Evolutionary conservation across 1,140 invertebrate genomes (phyloP).

Genomic region (Drosophila pachea): DNA sequence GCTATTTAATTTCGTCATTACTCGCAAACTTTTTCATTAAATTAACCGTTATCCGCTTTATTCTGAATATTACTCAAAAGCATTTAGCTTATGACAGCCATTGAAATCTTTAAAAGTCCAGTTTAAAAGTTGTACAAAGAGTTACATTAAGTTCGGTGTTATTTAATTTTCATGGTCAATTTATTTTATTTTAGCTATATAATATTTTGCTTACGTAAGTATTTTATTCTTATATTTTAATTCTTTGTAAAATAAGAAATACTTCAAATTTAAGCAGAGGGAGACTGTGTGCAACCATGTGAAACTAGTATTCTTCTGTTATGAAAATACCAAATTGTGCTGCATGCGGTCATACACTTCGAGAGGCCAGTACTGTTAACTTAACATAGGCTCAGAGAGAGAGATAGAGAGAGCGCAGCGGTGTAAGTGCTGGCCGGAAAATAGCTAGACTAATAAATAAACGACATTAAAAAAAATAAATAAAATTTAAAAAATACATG

Average conservation of each 20-base stretch:
- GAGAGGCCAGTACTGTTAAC: slow-evolving; percentile 33
- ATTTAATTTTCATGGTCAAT: background rate
- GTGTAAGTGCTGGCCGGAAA: slow-evolving; percentile 9
- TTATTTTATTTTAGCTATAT: background rate
- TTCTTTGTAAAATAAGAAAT: background rate
- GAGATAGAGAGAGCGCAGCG: too few species aligned
- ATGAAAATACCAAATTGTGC: slow-evolving; percentile 10
- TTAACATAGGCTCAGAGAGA: slow-evolving; percentile 23
- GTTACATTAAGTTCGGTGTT: too few species aligned
- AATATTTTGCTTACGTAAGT: too few species aligned
- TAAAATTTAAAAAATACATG: too few species aligned
- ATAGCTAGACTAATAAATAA: slow-evolving; percentile 4
- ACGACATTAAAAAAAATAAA: too few species aligned
- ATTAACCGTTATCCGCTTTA: background rate
- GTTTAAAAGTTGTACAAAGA: too few species aligned
- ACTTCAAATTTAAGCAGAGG: slow-evolving; percentile 8
- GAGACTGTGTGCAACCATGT: slow-evolving; percentile 28
- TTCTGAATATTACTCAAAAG: background rate
- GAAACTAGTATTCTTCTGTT: slow-evolving; percentile 22
- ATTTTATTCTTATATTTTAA: background rate
- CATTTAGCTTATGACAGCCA: slow-evolving; percentile 30
- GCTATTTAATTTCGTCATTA: background rate
- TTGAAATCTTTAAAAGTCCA: background rate
- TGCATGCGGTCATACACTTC: slow-evolving; percentile 8
- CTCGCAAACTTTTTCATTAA: background rate